Percentiles rank a stretch among this genome's conserved stretches.
Evolutionary conservation across 2,113 vertebrate species (phyloP).

Genomic region (Meriones unguiculatus): DNA sequence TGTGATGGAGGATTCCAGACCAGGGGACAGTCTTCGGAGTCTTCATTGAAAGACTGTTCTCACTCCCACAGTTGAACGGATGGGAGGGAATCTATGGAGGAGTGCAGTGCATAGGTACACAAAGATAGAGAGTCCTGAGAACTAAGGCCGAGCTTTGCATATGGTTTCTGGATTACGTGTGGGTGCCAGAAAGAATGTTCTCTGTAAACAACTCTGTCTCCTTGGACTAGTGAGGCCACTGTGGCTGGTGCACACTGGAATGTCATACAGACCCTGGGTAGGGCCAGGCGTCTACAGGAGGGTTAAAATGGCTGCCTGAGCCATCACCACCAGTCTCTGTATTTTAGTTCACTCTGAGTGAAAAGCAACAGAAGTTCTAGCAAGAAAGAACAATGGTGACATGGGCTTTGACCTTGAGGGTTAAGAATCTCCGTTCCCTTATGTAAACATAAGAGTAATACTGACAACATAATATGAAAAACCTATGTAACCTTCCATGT

Average conservation of each 20-base stretch:
- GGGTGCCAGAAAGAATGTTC: neutral
- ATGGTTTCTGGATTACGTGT: neutral
- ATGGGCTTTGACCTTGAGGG: neutral
- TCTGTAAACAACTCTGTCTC: neutral
- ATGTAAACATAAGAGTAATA: neutral
- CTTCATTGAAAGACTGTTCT: neutral
- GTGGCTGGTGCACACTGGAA: neutral
- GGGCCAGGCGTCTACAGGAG: neutral
- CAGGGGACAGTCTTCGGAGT: neutral
- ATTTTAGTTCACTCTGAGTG: neutral
- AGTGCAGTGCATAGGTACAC: neutral
- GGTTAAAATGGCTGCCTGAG: neutral
- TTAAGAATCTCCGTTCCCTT: neutral
- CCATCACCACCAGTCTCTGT: neutral
- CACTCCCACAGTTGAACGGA: no score
- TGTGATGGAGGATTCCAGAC: neutral
- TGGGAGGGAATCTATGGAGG: neutral
- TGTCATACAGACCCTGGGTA: neutral
- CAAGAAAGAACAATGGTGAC: neutral
- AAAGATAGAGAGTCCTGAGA: neutral
- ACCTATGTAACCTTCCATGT: neutral
- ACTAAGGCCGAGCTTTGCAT: neutral
- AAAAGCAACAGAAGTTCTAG: neutral
- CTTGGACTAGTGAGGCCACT: neutral
- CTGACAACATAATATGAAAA: neutral